A percentile compares a stretch with the other conserved stretches of the same genome.
These are phyloP conservation scores for Oncorhynchus keta DNA, from an alignment of 2,113 vertebrate genomes.

Conservation along the genomic window DNA sequence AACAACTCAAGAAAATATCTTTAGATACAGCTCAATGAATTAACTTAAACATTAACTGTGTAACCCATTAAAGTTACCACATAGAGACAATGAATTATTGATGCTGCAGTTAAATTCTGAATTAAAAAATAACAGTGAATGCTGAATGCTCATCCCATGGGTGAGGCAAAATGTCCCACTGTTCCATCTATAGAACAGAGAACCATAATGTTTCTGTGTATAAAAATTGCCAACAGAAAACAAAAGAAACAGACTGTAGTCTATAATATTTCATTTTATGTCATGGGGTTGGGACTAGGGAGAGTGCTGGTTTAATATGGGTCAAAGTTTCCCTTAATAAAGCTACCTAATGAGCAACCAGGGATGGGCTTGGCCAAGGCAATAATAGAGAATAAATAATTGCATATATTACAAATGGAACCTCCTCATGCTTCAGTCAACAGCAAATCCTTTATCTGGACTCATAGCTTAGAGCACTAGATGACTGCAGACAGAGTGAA, in stretches of 20 bases:
- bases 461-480: not conserved
- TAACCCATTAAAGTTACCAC: too few relatives aligned
- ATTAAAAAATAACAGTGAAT: not conserved
- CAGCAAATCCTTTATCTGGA: not conserved
- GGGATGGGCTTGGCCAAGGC: slow-evolving; percentile 23
- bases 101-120: not conserved
- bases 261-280: not conserved
- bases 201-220: not conserved
- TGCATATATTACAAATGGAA: slow-evolving; percentile 4
- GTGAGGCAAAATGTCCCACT: not conserved
- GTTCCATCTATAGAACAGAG: not conserved
- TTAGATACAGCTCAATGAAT: too few relatives aligned
- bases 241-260: not conserved
- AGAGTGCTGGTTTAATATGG: slow-evolving; percentile 41
- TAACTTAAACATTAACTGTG: too few relatives aligned
- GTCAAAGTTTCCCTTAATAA: slow-evolving; percentile 44
- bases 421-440: slow-evolving; percentile 11
- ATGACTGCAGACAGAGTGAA: not conserved
- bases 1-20: too few relatives aligned
- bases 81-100: not conserved
- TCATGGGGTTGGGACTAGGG: not conserved
- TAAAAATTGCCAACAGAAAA: not conserved
- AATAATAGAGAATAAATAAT: not conserved
- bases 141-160: not conserved
- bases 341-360: slow-evolving; percentile 25